These are phyloP conservation scores for Sardina pilchardus DNA, from an alignment of 2,113 vertebrate genomes.

Conservation along the genomic window DNA sequence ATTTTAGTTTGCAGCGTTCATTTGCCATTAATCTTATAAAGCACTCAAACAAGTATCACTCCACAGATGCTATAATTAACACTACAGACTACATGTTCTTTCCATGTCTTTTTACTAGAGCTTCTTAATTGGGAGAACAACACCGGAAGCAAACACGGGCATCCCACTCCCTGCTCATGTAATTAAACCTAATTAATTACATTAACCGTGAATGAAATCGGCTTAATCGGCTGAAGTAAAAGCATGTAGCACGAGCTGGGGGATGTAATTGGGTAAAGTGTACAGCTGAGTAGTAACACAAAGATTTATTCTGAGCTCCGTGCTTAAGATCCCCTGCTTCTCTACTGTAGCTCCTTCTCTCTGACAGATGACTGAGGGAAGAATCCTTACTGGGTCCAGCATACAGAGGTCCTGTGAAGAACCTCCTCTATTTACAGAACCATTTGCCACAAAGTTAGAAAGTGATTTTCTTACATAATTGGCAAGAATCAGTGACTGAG, in stretches of 20 bases:
- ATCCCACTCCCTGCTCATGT: not conserved
- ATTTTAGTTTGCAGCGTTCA: not conserved
- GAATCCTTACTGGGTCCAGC: not conserved
- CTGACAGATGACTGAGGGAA: not conserved
- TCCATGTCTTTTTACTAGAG: not conserved
- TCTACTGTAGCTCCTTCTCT: not conserved
- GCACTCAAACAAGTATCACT: not conserved
- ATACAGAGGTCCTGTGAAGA: not conserved
- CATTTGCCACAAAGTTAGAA: not conserved
- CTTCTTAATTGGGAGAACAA: not conserved
- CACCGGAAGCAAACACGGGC: not conserved
- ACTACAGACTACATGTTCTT: not conserved
- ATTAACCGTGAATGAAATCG: not conserved
- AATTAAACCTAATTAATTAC: conserved; percentile 1
- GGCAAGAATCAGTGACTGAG: not conserved
- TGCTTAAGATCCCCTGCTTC: not conserved
- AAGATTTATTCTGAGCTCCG: not conserved
- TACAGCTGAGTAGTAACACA: not conserved
- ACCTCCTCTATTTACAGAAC: not conserved
- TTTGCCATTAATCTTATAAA: not conserved
- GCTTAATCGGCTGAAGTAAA: not conserved
- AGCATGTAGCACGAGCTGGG: not conserved
- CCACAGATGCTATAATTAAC: not conserved
- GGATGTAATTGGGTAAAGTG: not conserved
- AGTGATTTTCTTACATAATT: not conserved